A percentile compares a stretch with the other conserved stretches of the same genome.
Conservation (phyloP, 1,140 invertebrate genomes). For the Meteorus sp. region DNA sequence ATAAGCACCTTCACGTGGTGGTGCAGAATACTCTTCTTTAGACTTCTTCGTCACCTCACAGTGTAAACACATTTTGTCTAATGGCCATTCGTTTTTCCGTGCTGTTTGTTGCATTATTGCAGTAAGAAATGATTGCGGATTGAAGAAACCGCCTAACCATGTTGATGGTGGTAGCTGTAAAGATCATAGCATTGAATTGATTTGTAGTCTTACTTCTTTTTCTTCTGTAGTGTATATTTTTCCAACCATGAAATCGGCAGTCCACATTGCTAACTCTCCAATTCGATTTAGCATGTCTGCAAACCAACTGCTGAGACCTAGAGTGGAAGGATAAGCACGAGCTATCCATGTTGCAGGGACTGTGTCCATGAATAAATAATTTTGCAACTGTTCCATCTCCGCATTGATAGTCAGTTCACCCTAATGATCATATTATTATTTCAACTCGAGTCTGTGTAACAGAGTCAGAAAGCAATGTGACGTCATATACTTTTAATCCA, state of each 20-base stretch:
- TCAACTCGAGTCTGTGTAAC: background rate
- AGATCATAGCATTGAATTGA: slow-evolving; percentile 14
- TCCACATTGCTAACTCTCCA: slow-evolving; percentile 79
- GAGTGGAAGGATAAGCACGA: slow-evolving; percentile 86
- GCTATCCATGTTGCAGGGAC: slow-evolving; percentile 84
- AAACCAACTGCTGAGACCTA: slow-evolving; percentile 85
- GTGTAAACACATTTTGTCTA: slow-evolving; percentile 93
- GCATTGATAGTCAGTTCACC: slow-evolving; percentile 91
- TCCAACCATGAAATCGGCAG: slow-evolving; percentile 71
- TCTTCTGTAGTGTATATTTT: background rate
- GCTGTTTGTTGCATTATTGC: slow-evolving; percentile 97
- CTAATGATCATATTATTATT: slow-evolving; percentile 48
- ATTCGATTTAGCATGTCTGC: slow-evolving; percentile 80
- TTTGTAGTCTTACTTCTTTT: no score
- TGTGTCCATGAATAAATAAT: slow-evolving; percentile 81
- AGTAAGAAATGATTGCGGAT: slow-evolving; percentile 94
- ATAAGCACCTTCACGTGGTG: slow-evolving; percentile 89
- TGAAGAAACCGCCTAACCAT: slow-evolving; percentile 94
- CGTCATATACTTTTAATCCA: slow-evolving; percentile 76
- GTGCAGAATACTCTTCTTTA: slow-evolving; percentile 79
- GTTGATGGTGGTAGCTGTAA: slow-evolving; percentile 77
- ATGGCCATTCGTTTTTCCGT: slow-evolving; percentile 91
- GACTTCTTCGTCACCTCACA: slow-evolving; percentile 93
- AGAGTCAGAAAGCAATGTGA: background rate
- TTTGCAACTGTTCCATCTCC: slow-evolving; percentile 88